Percentiles rank a stretch among this genome's conserved stretches.
Conservation (phyloP, 1,140 invertebrate species). For the Centruroides sculpturatus region DNA sequence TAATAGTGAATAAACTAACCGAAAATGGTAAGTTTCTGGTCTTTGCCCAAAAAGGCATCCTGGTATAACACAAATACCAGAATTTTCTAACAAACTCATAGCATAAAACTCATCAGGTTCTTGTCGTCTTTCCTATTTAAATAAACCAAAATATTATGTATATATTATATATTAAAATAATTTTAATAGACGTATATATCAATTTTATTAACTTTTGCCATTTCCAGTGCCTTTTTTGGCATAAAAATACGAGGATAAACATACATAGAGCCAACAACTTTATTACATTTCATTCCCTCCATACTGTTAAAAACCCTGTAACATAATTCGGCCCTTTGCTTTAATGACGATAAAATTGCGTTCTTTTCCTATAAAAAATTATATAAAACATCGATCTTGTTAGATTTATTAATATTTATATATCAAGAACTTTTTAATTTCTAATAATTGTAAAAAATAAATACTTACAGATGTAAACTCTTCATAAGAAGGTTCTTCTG, state of each 20-base stretch:
- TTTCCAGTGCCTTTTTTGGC: conserved; percentile 59
- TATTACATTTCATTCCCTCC: conserved; percentile 72
- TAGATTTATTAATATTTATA: too few relatives aligned
- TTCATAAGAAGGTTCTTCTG: conserved; percentile 58
- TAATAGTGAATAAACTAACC: conserved; percentile 29
- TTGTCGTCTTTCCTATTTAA: conserved; percentile 9
- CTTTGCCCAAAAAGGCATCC: conserved; percentile 90
- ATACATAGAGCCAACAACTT: conserved; percentile 94
- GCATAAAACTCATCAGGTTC: conserved; percentile 86
- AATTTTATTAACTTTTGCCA: conserved; percentile 43
- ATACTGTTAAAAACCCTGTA: conserved; percentile 81
- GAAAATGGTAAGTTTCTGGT: conserved; percentile 87
- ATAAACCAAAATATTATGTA: not conserved
- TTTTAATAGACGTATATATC: too few relatives aligned
- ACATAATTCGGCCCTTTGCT: conserved; percentile 61
- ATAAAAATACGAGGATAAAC: conserved; percentile 70
- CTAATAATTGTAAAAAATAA: not conserved
- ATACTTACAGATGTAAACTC: not conserved
- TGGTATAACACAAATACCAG: conserved; percentile 73
- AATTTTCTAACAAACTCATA: conserved; percentile 78
- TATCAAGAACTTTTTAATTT: too few relatives aligned
- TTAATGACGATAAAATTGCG: conserved; percentile 61
- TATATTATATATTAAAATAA: too few relatives aligned
- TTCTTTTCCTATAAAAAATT: conserved; percentile 55
- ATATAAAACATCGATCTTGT: not conserved